A percentile compares a stretch with the other conserved stretches of the same genome.
phyloP scores from a whole-genome alignment of 2,888 invertebrate genomes.

The Volucella zonaria region DNA sequence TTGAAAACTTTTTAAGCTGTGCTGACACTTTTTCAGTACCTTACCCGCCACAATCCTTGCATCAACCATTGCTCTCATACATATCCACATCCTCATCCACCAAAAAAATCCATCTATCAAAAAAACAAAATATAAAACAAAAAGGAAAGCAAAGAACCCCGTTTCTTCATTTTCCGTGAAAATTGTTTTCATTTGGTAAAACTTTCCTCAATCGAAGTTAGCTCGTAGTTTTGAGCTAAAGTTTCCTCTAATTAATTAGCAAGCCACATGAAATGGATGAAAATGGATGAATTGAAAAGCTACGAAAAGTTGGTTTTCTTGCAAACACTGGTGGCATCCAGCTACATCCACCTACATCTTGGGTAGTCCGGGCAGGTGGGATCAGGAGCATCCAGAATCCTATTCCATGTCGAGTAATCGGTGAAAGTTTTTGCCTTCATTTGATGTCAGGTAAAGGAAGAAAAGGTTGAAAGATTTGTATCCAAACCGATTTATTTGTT shows the following conservation, averaged over 20 bases:
- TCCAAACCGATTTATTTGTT: slow-evolving; percentile 40
- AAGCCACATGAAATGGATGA: slow-evolving; percentile 62
- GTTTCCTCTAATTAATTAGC: slow-evolving; percentile 68
- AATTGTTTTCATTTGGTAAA: slow-evolving; percentile 37
- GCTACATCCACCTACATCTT: background rate
- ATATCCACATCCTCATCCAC: background rate
- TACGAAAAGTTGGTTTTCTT: slow-evolving; percentile 41
- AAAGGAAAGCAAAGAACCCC: too few species aligned
- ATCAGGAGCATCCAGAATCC: background rate
- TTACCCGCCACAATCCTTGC: background rate
- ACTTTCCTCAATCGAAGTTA: slow-evolving; percentile 40
- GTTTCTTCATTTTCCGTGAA: slow-evolving; percentile 8
- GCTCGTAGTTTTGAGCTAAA: slow-evolving; percentile 39
- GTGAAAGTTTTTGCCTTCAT: slow-evolving; percentile 27
- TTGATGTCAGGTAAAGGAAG: background rate
- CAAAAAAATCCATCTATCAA: background rate
- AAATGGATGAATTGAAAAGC: slow-evolving; percentile 59
- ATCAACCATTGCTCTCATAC: background rate
- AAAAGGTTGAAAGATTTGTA: slow-evolving; percentile 31
- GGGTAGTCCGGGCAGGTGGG: background rate
- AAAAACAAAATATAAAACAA: background rate
- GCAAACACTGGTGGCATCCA: slow-evolving; percentile 13
- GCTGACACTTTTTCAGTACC: slow-evolving; percentile 24
- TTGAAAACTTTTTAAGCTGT: slow-evolving; percentile 29
- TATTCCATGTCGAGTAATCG: slow-evolving; percentile 25